phyloP scores from a whole-genome alignment of 2,797 vertebrate genomes.

The Mus minutoides region DNA sequence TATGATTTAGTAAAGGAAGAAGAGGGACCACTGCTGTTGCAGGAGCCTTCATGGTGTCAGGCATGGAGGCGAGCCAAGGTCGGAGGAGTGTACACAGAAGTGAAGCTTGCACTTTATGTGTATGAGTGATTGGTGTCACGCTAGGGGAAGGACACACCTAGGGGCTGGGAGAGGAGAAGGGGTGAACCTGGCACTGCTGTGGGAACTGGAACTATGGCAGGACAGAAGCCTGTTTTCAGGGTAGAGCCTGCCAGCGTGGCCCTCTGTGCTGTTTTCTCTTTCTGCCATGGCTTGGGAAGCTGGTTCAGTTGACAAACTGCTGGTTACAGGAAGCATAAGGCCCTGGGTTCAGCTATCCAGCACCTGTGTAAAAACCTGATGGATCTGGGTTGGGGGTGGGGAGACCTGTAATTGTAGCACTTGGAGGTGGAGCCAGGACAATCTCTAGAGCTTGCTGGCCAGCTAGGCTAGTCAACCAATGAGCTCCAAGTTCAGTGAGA shows the following conservation, averaged over 20 bases:
- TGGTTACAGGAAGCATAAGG: background rate
- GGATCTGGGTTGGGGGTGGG: background rate
- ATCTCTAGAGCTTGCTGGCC: background rate
- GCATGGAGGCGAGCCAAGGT: background rate
- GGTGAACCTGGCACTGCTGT: background rate
- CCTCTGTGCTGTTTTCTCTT: background rate
- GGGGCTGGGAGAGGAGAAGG: background rate
- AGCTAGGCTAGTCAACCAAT: background rate
- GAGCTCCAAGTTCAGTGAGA: background rate
- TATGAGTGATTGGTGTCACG: background rate
- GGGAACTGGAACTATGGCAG: background rate
- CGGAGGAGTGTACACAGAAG: background rate
- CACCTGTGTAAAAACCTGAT: background rate
- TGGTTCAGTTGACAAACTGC: background rate
- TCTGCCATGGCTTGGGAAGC: background rate
- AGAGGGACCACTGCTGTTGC: too few species aligned
- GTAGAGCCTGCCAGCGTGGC: background rate
- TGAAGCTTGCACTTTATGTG: background rate
- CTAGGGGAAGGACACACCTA: fast-evolving
- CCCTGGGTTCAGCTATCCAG: background rate
- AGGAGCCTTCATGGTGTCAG: background rate
- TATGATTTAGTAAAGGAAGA: constrained; percentile 2
- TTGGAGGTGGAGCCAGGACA: background rate
- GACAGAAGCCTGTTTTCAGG: background rate
- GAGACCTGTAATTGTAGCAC: background rate